Percentiles rank a stretch among this genome's conserved stretches.
These are phyloP conservation scores for Drosophila borealis DNA, from an alignment of 2,888 invertebrate genomes.

Conservation along the genomic window DNA sequence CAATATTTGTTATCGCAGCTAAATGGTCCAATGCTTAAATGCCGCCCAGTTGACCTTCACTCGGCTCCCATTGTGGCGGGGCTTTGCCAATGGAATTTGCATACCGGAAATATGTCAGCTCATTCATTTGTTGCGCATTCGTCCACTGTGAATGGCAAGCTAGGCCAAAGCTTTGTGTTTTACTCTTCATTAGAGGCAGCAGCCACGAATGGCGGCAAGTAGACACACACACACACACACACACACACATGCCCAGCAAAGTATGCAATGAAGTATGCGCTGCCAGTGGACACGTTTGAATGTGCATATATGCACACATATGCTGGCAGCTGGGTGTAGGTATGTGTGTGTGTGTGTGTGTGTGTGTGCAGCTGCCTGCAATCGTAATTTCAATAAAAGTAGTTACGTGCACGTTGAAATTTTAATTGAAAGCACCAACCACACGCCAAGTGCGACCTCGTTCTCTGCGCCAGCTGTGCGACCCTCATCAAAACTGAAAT, in stretches of 20 bases:
- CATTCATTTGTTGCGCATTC: constrained; percentile 48
- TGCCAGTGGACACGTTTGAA: constrained; percentile 52
- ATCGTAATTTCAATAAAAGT: constrained; percentile 81
- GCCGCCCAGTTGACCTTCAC: constrained; percentile 22
- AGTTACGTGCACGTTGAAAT: constrained; percentile 79
- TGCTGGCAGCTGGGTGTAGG: neutral
- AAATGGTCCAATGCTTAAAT: constrained; percentile 13
- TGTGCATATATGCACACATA: constrained; percentile 5
- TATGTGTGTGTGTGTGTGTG: constrained; percentile 19
- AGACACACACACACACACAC: constrained; percentile 13
- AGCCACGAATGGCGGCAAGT: constrained; percentile 41
- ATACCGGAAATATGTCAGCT: constrained; percentile 14
- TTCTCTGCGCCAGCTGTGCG: constrained; percentile 57
- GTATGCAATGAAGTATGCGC: constrained; percentile 53
- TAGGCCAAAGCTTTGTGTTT: constrained; percentile 36
- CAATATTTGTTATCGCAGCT: constrained; percentile 48
- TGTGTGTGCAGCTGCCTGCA: constrained; percentile 60
- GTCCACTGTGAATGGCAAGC: constrained; percentile 28
- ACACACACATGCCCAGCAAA: constrained; percentile 29
- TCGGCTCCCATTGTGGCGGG: neutral
- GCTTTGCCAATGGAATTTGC: constrained; percentile 18
- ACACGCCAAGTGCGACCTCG: constrained; percentile 58
- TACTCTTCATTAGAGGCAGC: constrained; percentile 67
- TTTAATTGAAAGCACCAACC: constrained; percentile 80
- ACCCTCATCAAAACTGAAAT: constrained; percentile 61